phyloP scores from a whole-genome alignment of 2,888 invertebrate species.

The Phyllotreta striolata region DNA sequence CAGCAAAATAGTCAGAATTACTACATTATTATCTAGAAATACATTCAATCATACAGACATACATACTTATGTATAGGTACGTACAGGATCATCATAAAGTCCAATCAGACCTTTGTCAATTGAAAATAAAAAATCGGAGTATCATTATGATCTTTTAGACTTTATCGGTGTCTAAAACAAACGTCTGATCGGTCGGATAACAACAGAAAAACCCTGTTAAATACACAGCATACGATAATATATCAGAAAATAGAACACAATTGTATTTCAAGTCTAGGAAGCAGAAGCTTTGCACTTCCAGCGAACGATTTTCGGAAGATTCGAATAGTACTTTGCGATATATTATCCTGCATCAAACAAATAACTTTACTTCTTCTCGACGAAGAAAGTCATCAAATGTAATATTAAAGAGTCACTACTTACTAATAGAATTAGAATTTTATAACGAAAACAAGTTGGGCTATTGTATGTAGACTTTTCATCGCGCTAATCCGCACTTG shows the following conservation, averaged over 20 bases:
- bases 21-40: conserved; percentile 24
- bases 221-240: conserved; percentile 32
- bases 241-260: conserved; percentile 32
- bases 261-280: conserved; percentile 25
- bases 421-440: conserved; percentile 34
- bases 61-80: conserved; percentile 25
- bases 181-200: conserved; percentile 32
- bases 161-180: conserved; percentile 15
- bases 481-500: neutral
- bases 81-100: conserved; percentile 32
- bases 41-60: conserved; percentile 26
- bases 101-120: conserved; percentile 28
- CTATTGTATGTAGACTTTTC: conserved; percentile 27
- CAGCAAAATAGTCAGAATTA: conserved; percentile 28
- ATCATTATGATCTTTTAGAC: conserved; percentile 5
- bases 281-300: conserved; percentile 26
- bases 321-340: conserved; percentile 31
- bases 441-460: conserved; percentile 37
- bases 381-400: conserved; percentile 11
- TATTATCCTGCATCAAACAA: conserved; percentile 29
- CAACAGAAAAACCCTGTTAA: conserved; percentile 35
- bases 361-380: neutral
- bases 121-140: conserved; percentile 5
- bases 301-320: conserved; percentile 17
- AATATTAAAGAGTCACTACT: conserved; percentile 28